A percentile compares a stretch with the other conserved stretches of the same genome.
Evolutionary conservation across 2,797 vertebrate species (phyloP).

Genomic region (Denticeps clupeoides): DNA sequence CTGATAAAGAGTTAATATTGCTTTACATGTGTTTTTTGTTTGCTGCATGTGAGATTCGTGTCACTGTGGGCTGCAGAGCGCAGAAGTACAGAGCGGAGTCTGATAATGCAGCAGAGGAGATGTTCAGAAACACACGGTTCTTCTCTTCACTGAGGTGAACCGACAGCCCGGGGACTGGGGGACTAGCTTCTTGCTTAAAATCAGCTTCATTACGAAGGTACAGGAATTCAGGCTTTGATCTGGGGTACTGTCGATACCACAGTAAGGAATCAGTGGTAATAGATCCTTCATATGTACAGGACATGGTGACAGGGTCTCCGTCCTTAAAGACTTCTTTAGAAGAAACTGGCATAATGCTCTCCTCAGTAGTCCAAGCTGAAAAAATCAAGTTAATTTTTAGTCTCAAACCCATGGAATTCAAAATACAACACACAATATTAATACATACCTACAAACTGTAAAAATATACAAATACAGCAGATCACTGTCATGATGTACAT

Average conservation of each 20-base stretch:
- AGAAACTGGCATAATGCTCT: constrained; percentile 10
- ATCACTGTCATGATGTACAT: no score
- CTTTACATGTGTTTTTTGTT: neutral
- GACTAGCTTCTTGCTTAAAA: constrained; percentile 2
- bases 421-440: no score
- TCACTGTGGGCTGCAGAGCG: constrained; percentile 9
- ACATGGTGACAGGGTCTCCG: constrained; percentile 8
- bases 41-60: neutral
- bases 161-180: constrained; percentile 9
- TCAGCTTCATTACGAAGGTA: constrained; percentile 8
- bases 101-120: neutral
- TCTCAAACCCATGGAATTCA: neutral
- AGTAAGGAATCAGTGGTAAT: constrained; percentile 3
- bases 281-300: constrained; percentile 16
- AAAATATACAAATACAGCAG: no score
- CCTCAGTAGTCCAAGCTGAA: neutral
- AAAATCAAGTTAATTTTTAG: neutral
- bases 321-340: neutral
- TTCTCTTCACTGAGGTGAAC: constrained; percentile 8
- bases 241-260: constrained; percentile 20
- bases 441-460: no score
- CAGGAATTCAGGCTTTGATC: constrained; percentile 14
- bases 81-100: constrained; percentile 9
- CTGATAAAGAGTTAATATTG: no score
- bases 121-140: constrained; percentile 7